phyloP scores from a whole-genome alignment of 2,888 invertebrate species.

The Tetragnatha montana region DNA sequence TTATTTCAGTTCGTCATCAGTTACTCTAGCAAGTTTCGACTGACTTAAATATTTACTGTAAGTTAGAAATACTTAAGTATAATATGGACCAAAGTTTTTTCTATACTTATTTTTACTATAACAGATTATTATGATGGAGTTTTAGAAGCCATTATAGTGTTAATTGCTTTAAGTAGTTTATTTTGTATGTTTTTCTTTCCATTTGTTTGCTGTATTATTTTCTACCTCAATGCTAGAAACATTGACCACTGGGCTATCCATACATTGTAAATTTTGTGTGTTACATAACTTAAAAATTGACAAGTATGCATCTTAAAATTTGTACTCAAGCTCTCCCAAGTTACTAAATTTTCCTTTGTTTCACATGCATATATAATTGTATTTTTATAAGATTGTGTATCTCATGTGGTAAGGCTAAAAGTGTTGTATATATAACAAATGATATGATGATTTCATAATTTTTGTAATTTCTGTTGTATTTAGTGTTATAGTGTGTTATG shows the following conservation, averaged over 20 bases:
- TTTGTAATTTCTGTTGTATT: background rate
- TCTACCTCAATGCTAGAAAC: background rate
- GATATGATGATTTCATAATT: background rate
- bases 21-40: no score
- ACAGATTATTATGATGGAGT: background rate
- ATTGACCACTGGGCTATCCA: background rate
- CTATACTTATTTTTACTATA: background rate
- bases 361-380: background rate
- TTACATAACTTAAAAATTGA: background rate
- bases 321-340: background rate
- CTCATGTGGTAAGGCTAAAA: background rate
- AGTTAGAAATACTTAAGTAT: background rate
- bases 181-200: background rate
- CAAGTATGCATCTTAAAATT: background rate
- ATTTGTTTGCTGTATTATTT: background rate
- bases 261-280: background rate
- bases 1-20: no score
- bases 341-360: background rate
- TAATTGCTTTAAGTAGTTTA: background rate
- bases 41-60: no score
- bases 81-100: background rate
- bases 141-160: background rate
- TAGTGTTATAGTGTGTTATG: background rate
- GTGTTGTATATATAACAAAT: background rate
- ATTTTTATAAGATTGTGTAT: background rate